Percentiles rank a stretch among this genome's conserved stretches.
These are phyloP conservation scores for Lasioglossum marginatum DNA, from an alignment of 2,888 invertebrate species.

Conservation along the genomic window DNA sequence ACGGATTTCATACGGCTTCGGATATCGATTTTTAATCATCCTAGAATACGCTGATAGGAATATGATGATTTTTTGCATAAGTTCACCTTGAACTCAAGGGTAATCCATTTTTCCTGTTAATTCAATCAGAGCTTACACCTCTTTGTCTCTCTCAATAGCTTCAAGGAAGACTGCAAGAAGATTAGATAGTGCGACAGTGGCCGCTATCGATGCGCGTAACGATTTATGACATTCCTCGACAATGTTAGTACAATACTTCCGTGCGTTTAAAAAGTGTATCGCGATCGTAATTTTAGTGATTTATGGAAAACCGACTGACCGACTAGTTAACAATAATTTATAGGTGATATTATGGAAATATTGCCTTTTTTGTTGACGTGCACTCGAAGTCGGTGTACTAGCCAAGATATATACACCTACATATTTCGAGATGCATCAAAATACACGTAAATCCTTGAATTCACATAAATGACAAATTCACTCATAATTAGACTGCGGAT, in stretches of 20 bases:
- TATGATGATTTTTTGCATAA: conserved; percentile 69
- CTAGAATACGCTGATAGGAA: conserved; percentile 47
- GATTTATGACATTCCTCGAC: background rate
- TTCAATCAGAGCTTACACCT: conserved; percentile 44
- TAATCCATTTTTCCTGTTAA: conserved; percentile 68
- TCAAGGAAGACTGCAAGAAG: conserved; percentile 6
- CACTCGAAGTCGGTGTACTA: background rate
- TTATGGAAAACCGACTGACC: background rate
- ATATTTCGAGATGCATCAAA: background rate
- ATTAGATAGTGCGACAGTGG: background rate
- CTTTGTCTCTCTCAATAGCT: background rate
- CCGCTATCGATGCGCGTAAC: background rate
- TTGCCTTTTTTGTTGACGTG: background rate
- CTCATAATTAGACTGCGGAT: background rate
- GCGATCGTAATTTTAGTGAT: background rate
- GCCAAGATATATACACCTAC: background rate
- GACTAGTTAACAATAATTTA: background rate
- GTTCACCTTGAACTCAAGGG: conserved; percentile 77
- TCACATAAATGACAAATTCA: background rate
- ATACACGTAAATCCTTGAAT: background rate
- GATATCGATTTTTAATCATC: conserved; percentile 61
- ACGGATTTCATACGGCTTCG: conserved; percentile 60
- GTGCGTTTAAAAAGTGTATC: background rate
- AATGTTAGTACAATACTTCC: background rate
- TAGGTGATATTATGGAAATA: background rate